Conservation (phyloP, 1,140 invertebrate genomes). For the Drosophila mojavensis region DNA sequence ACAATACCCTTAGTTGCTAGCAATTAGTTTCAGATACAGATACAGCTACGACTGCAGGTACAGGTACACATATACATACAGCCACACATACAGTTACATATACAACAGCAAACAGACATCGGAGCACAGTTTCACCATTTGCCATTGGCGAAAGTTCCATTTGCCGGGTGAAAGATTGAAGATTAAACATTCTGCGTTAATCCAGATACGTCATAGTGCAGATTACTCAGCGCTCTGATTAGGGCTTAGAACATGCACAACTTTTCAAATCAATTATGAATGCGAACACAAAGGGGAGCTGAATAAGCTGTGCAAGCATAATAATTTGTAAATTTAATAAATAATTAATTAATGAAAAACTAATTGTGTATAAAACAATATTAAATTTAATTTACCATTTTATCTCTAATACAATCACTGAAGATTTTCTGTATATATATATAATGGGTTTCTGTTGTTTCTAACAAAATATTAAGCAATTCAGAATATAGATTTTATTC, state of each 20-base stretch:
- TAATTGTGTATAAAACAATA: too few relatives aligned
- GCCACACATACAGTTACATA: neutral
- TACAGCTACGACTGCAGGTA: neutral
- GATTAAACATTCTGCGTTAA: slow-evolving; percentile 35
- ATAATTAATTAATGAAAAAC: too few relatives aligned
- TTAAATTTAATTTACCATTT: too few relatives aligned
- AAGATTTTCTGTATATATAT: too few relatives aligned
- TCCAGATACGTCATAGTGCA: slow-evolving; percentile 5
- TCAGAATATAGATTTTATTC: too few relatives aligned
- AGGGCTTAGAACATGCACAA: neutral
- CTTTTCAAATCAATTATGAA: neutral
- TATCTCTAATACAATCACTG: too few relatives aligned
- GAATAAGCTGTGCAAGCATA: too few relatives aligned
- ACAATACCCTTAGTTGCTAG: slow-evolving; percentile 45
- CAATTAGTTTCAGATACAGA: slow-evolving; percentile 50
- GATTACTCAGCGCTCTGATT: neutral
- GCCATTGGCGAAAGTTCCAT: slow-evolving; percentile 34
- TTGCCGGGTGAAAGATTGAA: slow-evolving; percentile 30
- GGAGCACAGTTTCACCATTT: slow-evolving; percentile 23
- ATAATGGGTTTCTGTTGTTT: too few relatives aligned
- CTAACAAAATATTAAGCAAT: too few relatives aligned
- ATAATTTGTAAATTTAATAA: too few relatives aligned
- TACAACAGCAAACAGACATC: neutral
- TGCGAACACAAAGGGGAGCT: too few relatives aligned
- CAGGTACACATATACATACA: too few relatives aligned